Base-by-base conservation (phyloP, 35 echinoderm and acorn worm species). In the Acanthaster planci region DNA sequence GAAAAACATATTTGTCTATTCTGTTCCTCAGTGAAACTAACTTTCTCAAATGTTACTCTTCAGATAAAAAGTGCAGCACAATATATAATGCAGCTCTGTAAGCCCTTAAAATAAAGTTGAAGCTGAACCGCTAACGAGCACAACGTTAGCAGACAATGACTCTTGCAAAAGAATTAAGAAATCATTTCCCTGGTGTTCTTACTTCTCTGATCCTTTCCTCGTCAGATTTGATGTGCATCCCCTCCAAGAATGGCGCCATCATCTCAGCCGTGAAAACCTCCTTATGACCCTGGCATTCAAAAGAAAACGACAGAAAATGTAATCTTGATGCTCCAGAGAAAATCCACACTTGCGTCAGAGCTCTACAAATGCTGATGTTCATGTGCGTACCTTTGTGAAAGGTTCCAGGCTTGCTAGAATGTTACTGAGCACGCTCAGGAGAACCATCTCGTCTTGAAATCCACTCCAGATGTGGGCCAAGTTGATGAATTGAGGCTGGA, bases 401-500 rank as follows among this genome's bases (percentile, higher is more conserved):
- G 94, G 94, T 51, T 97, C 94, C 64, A 97, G 76, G 60, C 94
- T 97, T 29, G 94, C 94, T 12, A 97, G 47, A 50, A 97, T 97
- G 87, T 97, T 97, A 79, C 94, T 97, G 8, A 97, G 94, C 1
- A 97, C 94, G 89, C 94, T 97, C 15, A 97, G 88, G 1, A 97
- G 84, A 18, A 97, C 94, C 94, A 97, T 97, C 90, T 97, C 94
- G 87, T 97, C 94, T 77, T 97, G 94, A 80, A 97, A 97, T 27
- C 94, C 90, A 81, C 94, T 97, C 94, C 94, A 97, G 78, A 97
- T 90, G 53, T 93, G 90, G 37, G 94, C 83, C 9, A 97, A 80
- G 76, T 97, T 97, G 94, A 97, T 97, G 76, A 97, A 97, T 82
- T 97, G 94, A 54, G 94, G 94, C 94, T 97, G 67, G 22, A 77